Conservation (phyloP, 2,888 invertebrate species). For the Pollenia labialis region DNA sequence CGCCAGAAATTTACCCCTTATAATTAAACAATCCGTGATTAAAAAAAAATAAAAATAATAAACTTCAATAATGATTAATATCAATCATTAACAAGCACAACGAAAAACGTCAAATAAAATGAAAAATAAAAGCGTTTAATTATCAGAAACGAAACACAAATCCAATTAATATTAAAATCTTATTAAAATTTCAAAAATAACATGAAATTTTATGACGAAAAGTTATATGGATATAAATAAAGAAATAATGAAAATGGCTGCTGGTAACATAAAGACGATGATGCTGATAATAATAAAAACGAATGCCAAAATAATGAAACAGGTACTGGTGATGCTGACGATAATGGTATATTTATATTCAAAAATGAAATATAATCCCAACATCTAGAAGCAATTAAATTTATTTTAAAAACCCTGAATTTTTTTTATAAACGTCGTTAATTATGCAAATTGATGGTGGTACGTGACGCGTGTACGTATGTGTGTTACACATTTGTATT, state of each 20-base stretch:
- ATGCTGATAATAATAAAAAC: conserved; percentile 27
- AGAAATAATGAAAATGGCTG: neutral
- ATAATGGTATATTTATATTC: neutral
- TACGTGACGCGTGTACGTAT: neutral
- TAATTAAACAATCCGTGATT: neutral
- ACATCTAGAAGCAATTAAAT: conserved; percentile 61
- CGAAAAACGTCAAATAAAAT: conserved; percentile 2
- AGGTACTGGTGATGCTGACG: neutral
- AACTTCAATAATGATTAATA: conserved; percentile 22
- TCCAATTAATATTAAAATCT: conserved; percentile 54
- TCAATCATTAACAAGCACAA: conserved; percentile 13
- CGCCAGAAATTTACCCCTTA: neutral
- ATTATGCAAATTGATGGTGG: conserved; percentile 28
- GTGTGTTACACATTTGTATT: neutral
- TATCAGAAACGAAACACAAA: conserved; percentile 10
- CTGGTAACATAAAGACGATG: conserved; percentile 29
- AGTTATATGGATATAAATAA: neutral
- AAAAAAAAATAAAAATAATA: neutral
- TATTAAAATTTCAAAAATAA: conserved; percentile 39
- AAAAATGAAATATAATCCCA: conserved; percentile 49
- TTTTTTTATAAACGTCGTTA: conserved; percentile 45
- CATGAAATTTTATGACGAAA: conserved; percentile 18
- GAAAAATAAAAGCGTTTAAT: neutral
- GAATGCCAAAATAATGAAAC: neutral
- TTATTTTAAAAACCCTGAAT: conserved; percentile 55